A percentile compares a stretch with the other conserved stretches of the same genome.
Evolutionary conservation across 2,113 vertebrate species (phyloP).

Genomic region (Hypanus sabinus): DNA sequence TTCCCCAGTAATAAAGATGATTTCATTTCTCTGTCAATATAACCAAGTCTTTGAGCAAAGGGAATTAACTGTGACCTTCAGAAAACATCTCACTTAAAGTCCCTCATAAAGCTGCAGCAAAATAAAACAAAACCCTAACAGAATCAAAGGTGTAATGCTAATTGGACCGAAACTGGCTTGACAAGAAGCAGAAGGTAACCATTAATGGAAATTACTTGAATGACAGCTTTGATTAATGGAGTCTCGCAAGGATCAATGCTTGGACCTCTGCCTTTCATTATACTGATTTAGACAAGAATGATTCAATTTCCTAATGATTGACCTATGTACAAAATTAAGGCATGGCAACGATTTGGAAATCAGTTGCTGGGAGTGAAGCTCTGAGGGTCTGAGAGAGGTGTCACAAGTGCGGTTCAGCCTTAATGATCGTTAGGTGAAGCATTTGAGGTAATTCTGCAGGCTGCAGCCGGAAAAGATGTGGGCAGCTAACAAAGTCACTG

Average conservation of each 20-base stretch:
- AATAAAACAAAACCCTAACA: background rate
- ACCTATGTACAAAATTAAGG: background rate
- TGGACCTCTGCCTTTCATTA: conserved; percentile 30
- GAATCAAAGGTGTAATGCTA: conserved; percentile 5
- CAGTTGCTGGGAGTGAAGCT: background rate
- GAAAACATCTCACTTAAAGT: background rate
- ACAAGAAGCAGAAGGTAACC: conserved; percentile 31
- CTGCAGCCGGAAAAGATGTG: too few species aligned
- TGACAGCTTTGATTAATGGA: background rate
- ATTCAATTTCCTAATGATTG: conserved; percentile 5
- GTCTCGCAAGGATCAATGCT: background rate
- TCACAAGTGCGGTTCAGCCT: background rate
- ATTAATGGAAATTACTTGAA: conserved; percentile 29
- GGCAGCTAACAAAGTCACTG: background rate
- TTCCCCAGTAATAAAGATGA: background rate
- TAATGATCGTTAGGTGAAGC: background rate
- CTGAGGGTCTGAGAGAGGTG: background rate
- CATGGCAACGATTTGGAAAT: background rate
- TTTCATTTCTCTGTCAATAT: background rate
- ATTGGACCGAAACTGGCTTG: conserved; percentile 15
- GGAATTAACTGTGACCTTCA: conserved; percentile 24
- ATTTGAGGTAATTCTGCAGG: background rate
- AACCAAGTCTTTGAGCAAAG: background rate
- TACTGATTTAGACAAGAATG: background rate
- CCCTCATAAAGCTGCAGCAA: background rate